These are phyloP conservation scores for Tachyglossus aculeatus DNA, from an alignment of 2,797 vertebrate genomes.

Conservation along the genomic window DNA sequence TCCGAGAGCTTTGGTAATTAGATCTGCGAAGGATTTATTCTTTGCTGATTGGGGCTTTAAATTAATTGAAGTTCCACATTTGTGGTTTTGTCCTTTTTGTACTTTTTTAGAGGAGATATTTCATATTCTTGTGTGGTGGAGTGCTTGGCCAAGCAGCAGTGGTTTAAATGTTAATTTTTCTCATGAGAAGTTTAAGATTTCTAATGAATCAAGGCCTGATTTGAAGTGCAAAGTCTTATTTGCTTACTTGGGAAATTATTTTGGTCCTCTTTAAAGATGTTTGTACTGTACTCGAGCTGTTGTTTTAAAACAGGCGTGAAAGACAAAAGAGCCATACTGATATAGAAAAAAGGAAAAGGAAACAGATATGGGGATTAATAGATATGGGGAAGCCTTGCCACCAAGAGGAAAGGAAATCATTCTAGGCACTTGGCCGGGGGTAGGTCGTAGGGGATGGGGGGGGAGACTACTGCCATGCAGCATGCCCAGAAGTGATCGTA, in stretches of 20 bases:
- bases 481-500: constrained; percentile 23
- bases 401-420: constrained; percentile 54
- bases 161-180: constrained; percentile 90
- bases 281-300: constrained; percentile 73
- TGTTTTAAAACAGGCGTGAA: constrained; percentile 71
- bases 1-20: constrained; percentile 98
- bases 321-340: constrained; percentile 61
- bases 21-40: constrained; percentile 98
- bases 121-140: constrained; percentile 86
- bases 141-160: constrained; percentile 81
- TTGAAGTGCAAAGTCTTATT: constrained; percentile 84
- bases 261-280: constrained; percentile 78
- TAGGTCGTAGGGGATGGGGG: too few relatives aligned
- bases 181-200: constrained; percentile 84
- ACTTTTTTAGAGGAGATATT: constrained; percentile 88
- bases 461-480: constrained; percentile 14
- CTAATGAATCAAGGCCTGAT: constrained; percentile 82
- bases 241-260: constrained; percentile 83
- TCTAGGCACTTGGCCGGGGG: neutral
- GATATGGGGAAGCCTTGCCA: constrained; percentile 29
- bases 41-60: constrained; percentile 98
- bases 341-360: constrained; percentile 57
- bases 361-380: constrained; percentile 51
- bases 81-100: constrained; percentile 94
- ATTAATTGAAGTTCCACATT: constrained; percentile 99